These are phyloP conservation scores for Eugnorisma glareosa DNA, from an alignment of 2,888 invertebrate genomes.

Conservation along the genomic window DNA sequence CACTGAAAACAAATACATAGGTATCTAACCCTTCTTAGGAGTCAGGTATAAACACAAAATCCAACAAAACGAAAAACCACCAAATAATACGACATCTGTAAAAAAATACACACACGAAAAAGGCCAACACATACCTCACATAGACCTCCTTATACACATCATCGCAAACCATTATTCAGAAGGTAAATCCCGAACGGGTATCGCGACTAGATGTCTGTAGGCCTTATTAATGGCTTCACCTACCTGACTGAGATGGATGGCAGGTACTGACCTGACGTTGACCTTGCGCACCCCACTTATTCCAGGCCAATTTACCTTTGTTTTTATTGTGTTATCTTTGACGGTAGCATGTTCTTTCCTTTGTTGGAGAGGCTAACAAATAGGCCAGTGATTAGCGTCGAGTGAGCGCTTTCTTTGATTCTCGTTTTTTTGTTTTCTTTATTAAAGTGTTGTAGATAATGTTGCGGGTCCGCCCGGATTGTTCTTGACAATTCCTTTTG, in stretches of 20 bases:
- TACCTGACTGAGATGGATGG: constrained; percentile 72
- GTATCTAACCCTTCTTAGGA: neutral
- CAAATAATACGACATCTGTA: constrained; percentile 5
- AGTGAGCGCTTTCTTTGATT: constrained; percentile 49
- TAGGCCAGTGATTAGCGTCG: constrained; percentile 53
- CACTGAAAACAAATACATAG: neutral
- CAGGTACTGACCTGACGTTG: constrained; percentile 65
- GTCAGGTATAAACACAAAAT: neutral
- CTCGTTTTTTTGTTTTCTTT: constrained; percentile 51
- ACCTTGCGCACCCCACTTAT: constrained; percentile 64
- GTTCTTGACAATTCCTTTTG: constrained; percentile 40
- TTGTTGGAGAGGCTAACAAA: constrained; percentile 56
- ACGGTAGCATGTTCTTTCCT: constrained; percentile 59
- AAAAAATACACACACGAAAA: constrained; percentile 24
- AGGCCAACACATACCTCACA: constrained; percentile 16
- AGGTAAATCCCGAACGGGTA: constrained; percentile 66
- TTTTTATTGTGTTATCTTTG: constrained; percentile 66
- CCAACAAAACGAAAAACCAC: neutral
- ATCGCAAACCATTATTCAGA: constrained; percentile 59
- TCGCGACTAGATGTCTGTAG: constrained; percentile 69
- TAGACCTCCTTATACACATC: constrained; percentile 45
- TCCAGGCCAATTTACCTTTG: constrained; percentile 62
- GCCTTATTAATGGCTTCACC: constrained; percentile 75
- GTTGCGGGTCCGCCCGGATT: constrained; percentile 31
- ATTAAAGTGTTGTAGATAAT: constrained; percentile 48